Conservation (phyloP, 1,140 invertebrate genomes). For the Drosophila athabasca region DNA sequence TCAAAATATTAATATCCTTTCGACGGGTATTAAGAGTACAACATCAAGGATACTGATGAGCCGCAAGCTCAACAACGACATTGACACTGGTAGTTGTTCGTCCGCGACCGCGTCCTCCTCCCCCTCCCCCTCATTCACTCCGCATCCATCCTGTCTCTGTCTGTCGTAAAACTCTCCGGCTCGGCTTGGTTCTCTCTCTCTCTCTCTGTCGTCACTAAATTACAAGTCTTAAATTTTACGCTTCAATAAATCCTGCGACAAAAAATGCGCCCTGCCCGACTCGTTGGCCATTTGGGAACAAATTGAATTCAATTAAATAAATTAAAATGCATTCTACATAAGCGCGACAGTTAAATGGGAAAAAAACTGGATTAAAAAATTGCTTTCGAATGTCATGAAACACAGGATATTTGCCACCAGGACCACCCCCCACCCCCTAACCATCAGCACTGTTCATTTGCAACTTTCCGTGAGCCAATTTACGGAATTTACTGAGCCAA, state of each 20-base stretch:
- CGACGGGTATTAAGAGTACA: conserved; percentile 3
- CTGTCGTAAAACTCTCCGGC: conserved; percentile 53
- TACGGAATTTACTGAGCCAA: conserved; percentile 22
- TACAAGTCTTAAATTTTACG: conserved; percentile 74
- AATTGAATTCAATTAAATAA: conserved; percentile 81
- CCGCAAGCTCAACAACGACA: conserved; percentile 65
- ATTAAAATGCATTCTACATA: conserved; percentile 79
- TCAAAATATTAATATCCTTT: too few relatives aligned
- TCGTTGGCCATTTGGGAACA: conserved; percentile 65
- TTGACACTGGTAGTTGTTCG: conserved; percentile 64
- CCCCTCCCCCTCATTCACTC: conserved; percentile 6
- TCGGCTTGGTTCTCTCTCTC: conserved; percentile 15
- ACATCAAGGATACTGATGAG: conserved; percentile 44
- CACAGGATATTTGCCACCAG: conserved; percentile 15
- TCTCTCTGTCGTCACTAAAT: conserved; percentile 61
- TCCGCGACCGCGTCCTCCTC: not conserved
- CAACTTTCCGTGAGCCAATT: conserved; percentile 62
- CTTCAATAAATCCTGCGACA: conserved; percentile 72
- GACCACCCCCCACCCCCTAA: not conserved
- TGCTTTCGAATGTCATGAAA: conserved; percentile 42
- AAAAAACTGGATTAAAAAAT: conserved; percentile 61
- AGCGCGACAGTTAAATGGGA: conserved; percentile 48
- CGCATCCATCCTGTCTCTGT: conserved; percentile 9
- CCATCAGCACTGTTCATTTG: conserved; percentile 6
- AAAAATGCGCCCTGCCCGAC: conserved; percentile 12